Evolutionary conservation across 2,113 vertebrate genomes (phyloP), one percentile per base, ranked within the genome.

Genomic region (Bos javanicus): DNA sequence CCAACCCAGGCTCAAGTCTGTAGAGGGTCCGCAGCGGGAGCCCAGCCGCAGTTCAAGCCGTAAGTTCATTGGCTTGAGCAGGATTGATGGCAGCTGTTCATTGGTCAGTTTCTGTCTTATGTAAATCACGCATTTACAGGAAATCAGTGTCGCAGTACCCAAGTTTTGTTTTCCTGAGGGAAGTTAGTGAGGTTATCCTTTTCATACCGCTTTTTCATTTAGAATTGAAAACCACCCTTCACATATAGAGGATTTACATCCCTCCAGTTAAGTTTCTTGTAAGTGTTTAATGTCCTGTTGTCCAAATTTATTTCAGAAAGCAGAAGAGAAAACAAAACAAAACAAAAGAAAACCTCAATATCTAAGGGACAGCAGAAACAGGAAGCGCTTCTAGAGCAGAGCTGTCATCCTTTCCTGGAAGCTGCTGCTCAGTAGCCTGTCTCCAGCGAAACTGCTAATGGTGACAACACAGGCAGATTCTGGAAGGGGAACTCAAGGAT

Each of bases 381-480:
- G 52, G 26, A 48, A 48, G 48, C 46, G 46, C 46, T 48, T 11
- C 46, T 48, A 11, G 46, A 48, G 46, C 46, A 48, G 46, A 48
- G 46, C 9, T 48, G 5, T 39, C 2, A 8, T 15, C 23, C 1
- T 19, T 12, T 80, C 19, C 7, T 16, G 30, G 7, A 7, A 64
- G 6, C 28, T 52, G 12, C 54, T 64, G 3, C 15, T 4, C 6
- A 25, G 21, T 39, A 15, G 13, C 10, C 7, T 17, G 12, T 48
- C 6, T 48, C 43, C 21, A 0, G 2, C 1, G 0, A 30, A 60
- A 25, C 54, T 33, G 8, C 26, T 16, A 6, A 23, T 54, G 33
- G 5, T 43, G 62, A 30, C 13, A 4, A 62, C 2, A 12, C 1
- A 14, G n/a, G 43, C 43, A 67, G 4, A 81, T 52, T n/a, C 36